A percentile compares a stretch with the other conserved stretches of the same genome.
Conservation (phyloP, 2,113 vertebrate genomes). For the Syngnathoides biaculeatus region DNA sequence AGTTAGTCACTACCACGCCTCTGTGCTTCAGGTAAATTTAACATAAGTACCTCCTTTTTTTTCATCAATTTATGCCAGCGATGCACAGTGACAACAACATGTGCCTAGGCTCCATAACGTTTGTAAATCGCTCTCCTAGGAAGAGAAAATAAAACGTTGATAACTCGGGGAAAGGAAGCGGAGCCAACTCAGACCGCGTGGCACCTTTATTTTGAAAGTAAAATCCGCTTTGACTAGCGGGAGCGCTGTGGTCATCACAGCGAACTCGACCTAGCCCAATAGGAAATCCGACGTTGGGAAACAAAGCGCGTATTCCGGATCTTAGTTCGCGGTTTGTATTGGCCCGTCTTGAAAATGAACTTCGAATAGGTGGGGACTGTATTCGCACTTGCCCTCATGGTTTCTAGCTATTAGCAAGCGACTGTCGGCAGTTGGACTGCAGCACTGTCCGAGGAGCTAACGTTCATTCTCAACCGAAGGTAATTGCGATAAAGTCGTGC, state of each 20-base stretch:
- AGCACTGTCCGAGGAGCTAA: slow-evolving; percentile 25
- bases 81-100: too few species aligned
- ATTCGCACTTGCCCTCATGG: neutral
- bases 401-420: slow-evolving; percentile 25
- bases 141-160: too few species aligned
- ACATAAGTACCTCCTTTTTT: too few species aligned
- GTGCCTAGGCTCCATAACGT: too few species aligned
- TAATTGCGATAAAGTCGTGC: neutral
- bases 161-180: too few species aligned
- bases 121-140: too few species aligned
- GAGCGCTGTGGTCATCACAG: neutral
- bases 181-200: too few species aligned
- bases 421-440: slow-evolving; percentile 28
- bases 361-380: neutral
- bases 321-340: neutral
- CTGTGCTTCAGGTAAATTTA: too few species aligned
- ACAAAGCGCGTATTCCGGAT: neutral
- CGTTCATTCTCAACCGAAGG: slow-evolving; percentile 11
- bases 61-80: too few species aligned
- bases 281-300: neutral
- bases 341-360: neutral
- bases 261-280: neutral
- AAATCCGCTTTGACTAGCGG: neutral
- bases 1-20: too few species aligned
- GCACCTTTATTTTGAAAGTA: slow-evolving; percentile 44